These are phyloP conservation scores for Perithous albicinctus DNA, from an alignment of 2,888 invertebrate species.

Conservation along the genomic window DNA sequence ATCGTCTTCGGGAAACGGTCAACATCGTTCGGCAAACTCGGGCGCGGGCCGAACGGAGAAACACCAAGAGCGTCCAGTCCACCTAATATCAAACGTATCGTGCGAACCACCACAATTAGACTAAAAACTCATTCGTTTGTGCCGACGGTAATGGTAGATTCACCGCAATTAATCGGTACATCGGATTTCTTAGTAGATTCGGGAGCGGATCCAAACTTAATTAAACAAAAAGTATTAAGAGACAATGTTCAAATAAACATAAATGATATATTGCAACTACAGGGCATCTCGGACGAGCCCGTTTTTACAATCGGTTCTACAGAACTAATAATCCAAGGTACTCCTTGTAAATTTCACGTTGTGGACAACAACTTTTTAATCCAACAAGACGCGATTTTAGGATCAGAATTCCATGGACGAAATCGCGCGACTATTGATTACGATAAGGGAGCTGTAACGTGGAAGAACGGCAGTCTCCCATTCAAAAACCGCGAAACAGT, in stretches of 20 bases:
- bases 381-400: conserved; percentile 17
- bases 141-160: background rate
- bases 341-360: conserved; percentile 23
- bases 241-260: background rate
- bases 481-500: background rate
- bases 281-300: conserved; percentile 28
- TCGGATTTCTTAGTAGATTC: conserved; percentile 48
- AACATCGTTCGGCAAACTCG: conserved; percentile 23
- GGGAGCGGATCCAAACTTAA: conserved; percentile 40
- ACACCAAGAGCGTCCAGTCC: conserved; percentile 21
- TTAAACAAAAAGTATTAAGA: background rate
- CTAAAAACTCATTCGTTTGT: conserved; percentile 20
- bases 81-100: background rate
- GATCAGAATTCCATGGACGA: conserved; percentile 19
- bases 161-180: conserved; percentile 8
- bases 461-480: background rate
- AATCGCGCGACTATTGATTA: conserved; percentile 18
- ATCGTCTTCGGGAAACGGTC: background rate
- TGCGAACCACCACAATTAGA: conserved; percentile 46
- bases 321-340: conserved; percentile 15
- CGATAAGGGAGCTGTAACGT: background rate
- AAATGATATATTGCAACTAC: conserved; percentile 30
- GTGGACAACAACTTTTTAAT: conserved; percentile 21
- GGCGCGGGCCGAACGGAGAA: conserved; percentile 38
- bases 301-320: conserved; percentile 33